Base-by-base conservation (phyloP, 2,113 vertebrate species). In the Circaetus cinerascens region DNA sequence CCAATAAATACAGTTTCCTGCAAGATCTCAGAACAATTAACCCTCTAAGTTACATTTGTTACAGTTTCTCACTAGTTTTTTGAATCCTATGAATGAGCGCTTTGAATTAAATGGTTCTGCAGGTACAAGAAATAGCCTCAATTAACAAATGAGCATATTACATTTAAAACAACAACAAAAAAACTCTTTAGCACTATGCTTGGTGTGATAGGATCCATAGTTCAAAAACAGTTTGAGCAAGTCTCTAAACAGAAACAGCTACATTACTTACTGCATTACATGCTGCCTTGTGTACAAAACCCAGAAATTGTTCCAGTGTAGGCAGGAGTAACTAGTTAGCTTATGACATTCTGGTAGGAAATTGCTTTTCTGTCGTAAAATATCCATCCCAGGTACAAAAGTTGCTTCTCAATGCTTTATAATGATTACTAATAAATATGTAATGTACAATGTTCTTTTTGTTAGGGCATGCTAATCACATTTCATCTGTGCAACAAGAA, bases 261-360 rank as follows among this genome's bases (percentile, higher is more conserved):
- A 71, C 48, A 64, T 59, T 68, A 21, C 36, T 88, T 84, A n/a
- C 43, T 55, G 45, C 29, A 46, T 85, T 83, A 73, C 13, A 4
- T 21, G 40, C 78, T 89, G 30, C 67, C 76, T 78, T 12, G 9
- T 77, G n/a, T 63, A 79, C 59, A 95, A 79, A 91, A 40, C 12
- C n/a, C 83, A 89, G 57, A 72, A 45, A 27, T 48, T 59, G 40
- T 83, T 84, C 80, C 94, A 95, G 75, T 77, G 59, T 38, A 67
- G 51, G 76, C 53, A 95, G 94, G 76, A 86, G 34, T 96, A 75
- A 92, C 56, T 89, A 67, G 66, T 83, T 97, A 98, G 96, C 96
- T 97, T 98, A 96, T 95, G 72, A 84, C 19, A 11, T 96, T 94
- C 71, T 59, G 60, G 22, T 32, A 53, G 86, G 78, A 50, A 64